Percentiles rank a stretch among this genome's conserved stretches.
phyloP scores from a whole-genome alignment of 2,797 vertebrate species.

The Malacoraja senta region DNA sequence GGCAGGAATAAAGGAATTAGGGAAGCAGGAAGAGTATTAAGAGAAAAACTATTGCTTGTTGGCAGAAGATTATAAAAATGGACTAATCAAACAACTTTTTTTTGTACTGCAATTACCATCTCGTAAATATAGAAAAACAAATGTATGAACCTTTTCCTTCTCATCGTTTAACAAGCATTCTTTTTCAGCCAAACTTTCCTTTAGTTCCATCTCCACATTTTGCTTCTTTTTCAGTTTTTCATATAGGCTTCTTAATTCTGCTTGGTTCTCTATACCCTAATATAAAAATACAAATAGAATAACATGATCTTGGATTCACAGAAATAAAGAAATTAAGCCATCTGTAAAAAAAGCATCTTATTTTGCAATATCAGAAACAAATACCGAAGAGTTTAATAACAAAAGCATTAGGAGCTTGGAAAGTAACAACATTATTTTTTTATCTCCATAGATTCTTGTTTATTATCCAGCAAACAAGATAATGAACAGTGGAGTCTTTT shows the following conservation, averaged over 20 bases:
- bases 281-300: conserved; percentile 9
- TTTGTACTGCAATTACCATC: background rate
- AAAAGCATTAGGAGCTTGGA: background rate
- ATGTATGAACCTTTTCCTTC: conserved; percentile 21
- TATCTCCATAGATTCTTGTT: background rate
- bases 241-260: conserved; percentile 63
- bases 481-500: background rate
- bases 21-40: background rate
- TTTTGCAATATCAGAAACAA: background rate
- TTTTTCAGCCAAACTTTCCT: conserved; percentile 49
- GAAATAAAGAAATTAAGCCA: background rate
- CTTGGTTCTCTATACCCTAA: conserved; percentile 74
- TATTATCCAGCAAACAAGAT: background rate
- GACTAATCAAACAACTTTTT: background rate
- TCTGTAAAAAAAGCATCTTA: background rate
- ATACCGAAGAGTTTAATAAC: background rate
- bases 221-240: conserved; percentile 54
- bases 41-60: background rate
- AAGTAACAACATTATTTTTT: background rate
- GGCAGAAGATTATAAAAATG: background rate
- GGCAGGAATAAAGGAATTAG: background rate
- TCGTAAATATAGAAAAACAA: background rate
- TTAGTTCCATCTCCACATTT: conserved; percentile 49
- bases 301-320: background rate
- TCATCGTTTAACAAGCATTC: conserved; percentile 13